Conservation (phyloP, 64 coral and sea anemone species). For the Montipora capricornis region DNA sequence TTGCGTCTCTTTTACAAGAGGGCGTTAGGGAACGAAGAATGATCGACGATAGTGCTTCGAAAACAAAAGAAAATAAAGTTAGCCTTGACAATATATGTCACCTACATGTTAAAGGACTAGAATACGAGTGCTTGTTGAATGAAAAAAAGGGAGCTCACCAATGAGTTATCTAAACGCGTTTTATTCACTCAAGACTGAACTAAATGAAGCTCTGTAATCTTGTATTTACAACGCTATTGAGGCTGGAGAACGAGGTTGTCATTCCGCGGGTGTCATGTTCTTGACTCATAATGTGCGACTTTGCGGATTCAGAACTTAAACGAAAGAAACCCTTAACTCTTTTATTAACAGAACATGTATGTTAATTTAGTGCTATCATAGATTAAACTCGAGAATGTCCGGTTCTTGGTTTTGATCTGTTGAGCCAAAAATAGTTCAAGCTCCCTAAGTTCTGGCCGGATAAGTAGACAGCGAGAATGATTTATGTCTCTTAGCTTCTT, state of each 20-base stretch:
- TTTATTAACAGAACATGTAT: background rate
- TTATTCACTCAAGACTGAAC: background rate
- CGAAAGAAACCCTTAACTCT: background rate
- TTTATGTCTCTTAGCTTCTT: slow-evolving; percentile 33
- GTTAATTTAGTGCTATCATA: background rate
- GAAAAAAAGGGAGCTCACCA: background rate
- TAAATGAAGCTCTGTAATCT: background rate
- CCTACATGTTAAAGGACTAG: too few species aligned
- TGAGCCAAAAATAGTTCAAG: slow-evolving; percentile 1
- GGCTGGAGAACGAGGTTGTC: background rate
- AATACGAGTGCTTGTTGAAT: background rate
- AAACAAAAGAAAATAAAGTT: background rate
- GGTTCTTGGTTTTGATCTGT: slow-evolving; percentile 11
- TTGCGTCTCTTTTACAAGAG: too few species aligned
- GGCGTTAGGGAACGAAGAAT: background rate
- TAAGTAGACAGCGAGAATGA: slow-evolving; percentile 38
- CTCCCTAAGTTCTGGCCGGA: background rate
- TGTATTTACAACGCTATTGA: slow-evolving; percentile 23
- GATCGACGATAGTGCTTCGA: background rate
- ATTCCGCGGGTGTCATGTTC: background rate
- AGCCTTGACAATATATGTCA: too few species aligned
- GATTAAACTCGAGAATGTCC: slow-evolving; percentile 26
- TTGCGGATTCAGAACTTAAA: background rate
- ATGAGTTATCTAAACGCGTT: background rate
- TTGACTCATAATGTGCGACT: background rate